Evolutionary conservation across 2,888 invertebrate genomes (phyloP).

Genomic region (Amaurobius ferox): DNA sequence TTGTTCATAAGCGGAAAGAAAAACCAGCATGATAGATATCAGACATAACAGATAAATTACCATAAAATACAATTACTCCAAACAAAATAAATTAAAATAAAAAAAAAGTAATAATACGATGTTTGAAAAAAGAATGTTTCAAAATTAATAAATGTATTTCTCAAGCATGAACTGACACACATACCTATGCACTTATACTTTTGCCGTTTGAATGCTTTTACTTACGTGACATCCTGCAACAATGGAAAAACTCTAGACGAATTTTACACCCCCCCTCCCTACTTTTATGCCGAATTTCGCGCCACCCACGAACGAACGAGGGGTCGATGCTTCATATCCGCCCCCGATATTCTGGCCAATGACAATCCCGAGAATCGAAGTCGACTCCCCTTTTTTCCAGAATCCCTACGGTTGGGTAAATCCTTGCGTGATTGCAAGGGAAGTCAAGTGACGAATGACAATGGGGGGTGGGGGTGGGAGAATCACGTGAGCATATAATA

Average conservation of each 20-base stretch:
- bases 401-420: slow-evolving; percentile 51
- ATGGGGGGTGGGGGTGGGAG: background rate
- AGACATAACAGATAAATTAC: too few relatives aligned
- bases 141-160: too few relatives aligned
- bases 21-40: too few relatives aligned
- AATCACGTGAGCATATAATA: slow-evolving; percentile 45
- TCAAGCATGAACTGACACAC: too few relatives aligned
- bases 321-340: slow-evolving; percentile 26
- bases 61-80: too few relatives aligned
- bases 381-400: slow-evolving; percentile 45
- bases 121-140: too few relatives aligned
- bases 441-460: slow-evolving; percentile 58
- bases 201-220: too few relatives aligned
- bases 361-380: slow-evolving; percentile 31
- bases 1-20: too few relatives aligned
- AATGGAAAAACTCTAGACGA: background rate
- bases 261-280: background rate
- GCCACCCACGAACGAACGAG: slow-evolving; percentile 27
- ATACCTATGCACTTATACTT: too few relatives aligned
- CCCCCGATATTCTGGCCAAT: slow-evolving; percentile 35
- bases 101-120: too few relatives aligned
- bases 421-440: slow-evolving; percentile 40
- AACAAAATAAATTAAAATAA: too few relatives aligned
- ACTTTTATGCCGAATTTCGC: slow-evolving; percentile 12
- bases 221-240: too few relatives aligned